Conservation (phyloP, 1,140 invertebrate genomes). For the Papilio xuthus region DNA sequence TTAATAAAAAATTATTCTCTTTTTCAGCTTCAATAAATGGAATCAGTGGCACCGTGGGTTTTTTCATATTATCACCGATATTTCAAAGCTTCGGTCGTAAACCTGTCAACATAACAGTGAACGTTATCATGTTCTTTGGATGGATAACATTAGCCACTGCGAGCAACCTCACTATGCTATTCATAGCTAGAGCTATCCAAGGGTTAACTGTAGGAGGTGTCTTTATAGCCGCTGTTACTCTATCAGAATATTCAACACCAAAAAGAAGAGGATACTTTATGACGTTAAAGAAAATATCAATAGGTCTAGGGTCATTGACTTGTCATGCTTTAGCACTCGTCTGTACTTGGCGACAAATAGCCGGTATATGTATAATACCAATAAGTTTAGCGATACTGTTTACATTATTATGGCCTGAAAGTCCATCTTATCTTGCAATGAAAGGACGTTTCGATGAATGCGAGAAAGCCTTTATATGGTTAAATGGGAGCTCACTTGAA, state of each 20-base stretch:
- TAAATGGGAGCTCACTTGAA: slow-evolving; percentile 42
- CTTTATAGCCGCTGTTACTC: slow-evolving; percentile 29
- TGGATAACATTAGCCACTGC: slow-evolving; percentile 38
- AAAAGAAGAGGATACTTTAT: slow-evolving; percentile 49
- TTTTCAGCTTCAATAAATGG: slow-evolving; percentile 49
- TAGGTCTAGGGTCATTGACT: slow-evolving; percentile 41
- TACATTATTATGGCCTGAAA: slow-evolving; percentile 50
- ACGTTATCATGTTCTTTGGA: slow-evolving; percentile 36
- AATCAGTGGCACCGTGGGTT: slow-evolving; percentile 43
- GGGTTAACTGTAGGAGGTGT: slow-evolving; percentile 36
- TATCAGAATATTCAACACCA: slow-evolving; percentile 40
- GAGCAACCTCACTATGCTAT: slow-evolving; percentile 31
- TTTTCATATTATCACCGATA: slow-evolving; percentile 44
- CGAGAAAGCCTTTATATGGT: slow-evolving; percentile 45
- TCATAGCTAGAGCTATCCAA: slow-evolving; percentile 35
- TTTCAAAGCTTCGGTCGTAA: slow-evolving; percentile 47
- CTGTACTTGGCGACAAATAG: slow-evolving; percentile 47
- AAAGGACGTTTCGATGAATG: slow-evolving; percentile 48
- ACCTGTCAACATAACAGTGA: slow-evolving; percentile 36
- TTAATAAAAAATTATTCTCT: neutral
- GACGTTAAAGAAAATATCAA: slow-evolving; percentile 43
- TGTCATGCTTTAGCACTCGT: slow-evolving; percentile 44
- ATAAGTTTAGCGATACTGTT: slow-evolving; percentile 38
- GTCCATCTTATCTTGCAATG: slow-evolving; percentile 46
- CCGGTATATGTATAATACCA: slow-evolving; percentile 34